Percentiles rank a stretch among this genome's conserved stretches.
Evolutionary conservation across 2,888 invertebrate species (phyloP).

Genomic region (Drosophila mettleri): DNA sequence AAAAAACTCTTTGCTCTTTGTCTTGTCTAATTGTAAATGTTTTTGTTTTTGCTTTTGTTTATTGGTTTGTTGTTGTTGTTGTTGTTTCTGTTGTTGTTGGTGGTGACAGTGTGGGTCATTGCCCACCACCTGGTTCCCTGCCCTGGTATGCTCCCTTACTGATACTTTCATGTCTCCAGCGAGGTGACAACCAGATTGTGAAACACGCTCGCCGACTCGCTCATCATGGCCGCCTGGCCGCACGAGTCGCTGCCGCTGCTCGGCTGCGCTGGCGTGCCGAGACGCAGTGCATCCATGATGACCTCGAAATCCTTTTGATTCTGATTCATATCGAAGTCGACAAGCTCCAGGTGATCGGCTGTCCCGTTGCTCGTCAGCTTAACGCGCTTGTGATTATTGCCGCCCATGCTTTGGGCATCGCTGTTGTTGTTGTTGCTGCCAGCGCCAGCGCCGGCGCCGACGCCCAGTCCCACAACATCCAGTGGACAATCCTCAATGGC

Average conservation of each 20-base stretch:
- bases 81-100: conserved; percentile 9
- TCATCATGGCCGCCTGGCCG: conserved; percentile 88
- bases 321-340: conserved; percentile 84
- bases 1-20: conserved; percentile 56
- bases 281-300: conserved; percentile 85
- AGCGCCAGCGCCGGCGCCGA: conserved; percentile 23
- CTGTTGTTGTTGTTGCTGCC: conserved; percentile 6
- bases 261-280: conserved; percentile 83
- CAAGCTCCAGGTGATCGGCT: conserved; percentile 76
- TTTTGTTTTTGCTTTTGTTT: conserved; percentile 23
- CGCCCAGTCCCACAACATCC: conserved; percentile 62
- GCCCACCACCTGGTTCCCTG: too few relatives aligned
- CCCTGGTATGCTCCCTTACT: too few relatives aligned
- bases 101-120: too few relatives aligned
- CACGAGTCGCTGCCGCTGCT: conserved; percentile 86
- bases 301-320: conserved; percentile 85
- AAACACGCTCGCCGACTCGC: conserved; percentile 85
- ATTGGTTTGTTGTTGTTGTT: conserved; percentile 11
- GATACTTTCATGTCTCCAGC: conserved; percentile 85
- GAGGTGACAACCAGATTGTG: conserved; percentile 85
- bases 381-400: conserved; percentile 48
- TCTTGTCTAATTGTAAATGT: conserved; percentile 54
- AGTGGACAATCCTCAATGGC: conserved; percentile 88
- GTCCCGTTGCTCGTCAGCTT: conserved; percentile 38
- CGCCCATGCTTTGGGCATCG: conserved; percentile 10